A percentile compares a stretch with the other conserved stretches of the same genome.
Conservation (phyloP, 2,797 vertebrate genomes). For the Anomalospiza imberbis region DNA sequence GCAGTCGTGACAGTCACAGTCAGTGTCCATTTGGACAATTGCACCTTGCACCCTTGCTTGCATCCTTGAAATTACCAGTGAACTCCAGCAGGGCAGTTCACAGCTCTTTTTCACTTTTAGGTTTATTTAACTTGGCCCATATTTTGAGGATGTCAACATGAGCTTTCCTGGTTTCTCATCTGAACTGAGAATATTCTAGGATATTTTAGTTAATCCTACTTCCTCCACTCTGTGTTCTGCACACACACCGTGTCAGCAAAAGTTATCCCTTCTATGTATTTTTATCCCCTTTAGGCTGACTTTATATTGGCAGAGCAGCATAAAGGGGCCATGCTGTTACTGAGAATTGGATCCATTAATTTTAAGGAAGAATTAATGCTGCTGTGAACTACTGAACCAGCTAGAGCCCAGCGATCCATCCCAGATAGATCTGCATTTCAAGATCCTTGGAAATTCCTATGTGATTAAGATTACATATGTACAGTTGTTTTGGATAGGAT, state of each 20-base stretch:
- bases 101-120: background rate
- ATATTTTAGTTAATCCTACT: background rate
- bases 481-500: background rate
- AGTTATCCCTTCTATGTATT: background rate
- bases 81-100: background rate
- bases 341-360: background rate
- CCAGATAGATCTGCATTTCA: constrained; percentile 30
- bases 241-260: background rate
- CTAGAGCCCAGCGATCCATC: background rate
- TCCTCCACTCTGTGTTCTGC: background rate
- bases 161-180: background rate
- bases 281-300: background rate
- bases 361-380: constrained; percentile 12
- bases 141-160: background rate
- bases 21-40: background rate
- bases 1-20: fast-evolving
- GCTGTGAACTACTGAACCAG: constrained; percentile 29
- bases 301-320: background rate
- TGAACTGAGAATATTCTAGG: background rate
- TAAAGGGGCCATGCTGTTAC: background rate
- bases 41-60: background rate
- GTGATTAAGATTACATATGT: background rate
- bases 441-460: constrained; percentile 1
- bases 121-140: background rate
- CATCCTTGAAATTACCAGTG: background rate